Base-by-base conservation (phyloP, 2,797 vertebrate genomes). In the Pyrocephalus nanus region DNA sequence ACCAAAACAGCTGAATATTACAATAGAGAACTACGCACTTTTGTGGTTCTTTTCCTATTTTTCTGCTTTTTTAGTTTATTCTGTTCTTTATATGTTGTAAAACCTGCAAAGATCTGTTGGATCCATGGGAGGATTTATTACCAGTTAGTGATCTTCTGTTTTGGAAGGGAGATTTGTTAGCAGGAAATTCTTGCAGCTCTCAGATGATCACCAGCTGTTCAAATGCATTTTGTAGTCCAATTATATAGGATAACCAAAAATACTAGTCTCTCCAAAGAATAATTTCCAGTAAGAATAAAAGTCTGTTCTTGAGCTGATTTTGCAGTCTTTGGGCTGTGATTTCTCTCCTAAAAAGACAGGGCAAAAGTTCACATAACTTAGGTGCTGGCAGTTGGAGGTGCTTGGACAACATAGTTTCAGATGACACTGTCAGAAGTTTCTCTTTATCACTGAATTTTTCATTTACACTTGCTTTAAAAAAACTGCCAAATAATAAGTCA, bases 141-240 rank as follows among this genome's bases (percentile, higher is more conserved):
- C 23, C 14, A 6, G 71, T 91, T 65, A 60, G 22, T 58, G 55
- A 60, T 92, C 61, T 73, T 82, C 65, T 84, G 10, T 86, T 90
- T 81, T 60, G 64, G 62, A 86, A 84, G 15, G 47, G 26, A 72
- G 27, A 78, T 88, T 75, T 81, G n/a, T 75, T 82, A 93, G 67
- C 50, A 88, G 72, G 55, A 94, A 94, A 77, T 92, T 89, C 78
- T 82, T 66, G 55, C 32, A 78, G 60, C 29, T 95, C 72, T 94
- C 43, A 67, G 79, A 48, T 84, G 88, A 88, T 94, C 51, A 75
- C 43, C 86, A 86, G 83, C 90, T 93, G 70, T 93, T 90, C 55
- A 84, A 92, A 78, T 66, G 48, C 38, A 57, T 85, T 88, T 93
- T 73, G 62, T 54, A 82, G 73, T 55, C 40, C 73, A 85, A 78